Conservation (phyloP, 2,888 invertebrate species). For the Oligia strigilis region DNA sequence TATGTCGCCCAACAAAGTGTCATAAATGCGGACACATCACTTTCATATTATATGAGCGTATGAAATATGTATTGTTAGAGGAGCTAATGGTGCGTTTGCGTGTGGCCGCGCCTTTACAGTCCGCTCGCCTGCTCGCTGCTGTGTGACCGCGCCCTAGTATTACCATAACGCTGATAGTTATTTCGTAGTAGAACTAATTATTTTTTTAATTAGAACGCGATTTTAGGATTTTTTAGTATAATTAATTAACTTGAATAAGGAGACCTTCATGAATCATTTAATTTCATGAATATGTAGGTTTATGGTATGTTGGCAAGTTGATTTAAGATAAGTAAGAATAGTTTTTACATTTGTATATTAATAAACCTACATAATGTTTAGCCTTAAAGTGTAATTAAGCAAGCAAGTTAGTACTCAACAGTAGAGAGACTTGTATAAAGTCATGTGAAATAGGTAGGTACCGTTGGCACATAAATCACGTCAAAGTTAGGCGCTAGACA, state of each 20-base stretch:
- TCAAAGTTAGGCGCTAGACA: slow-evolving; percentile 63
- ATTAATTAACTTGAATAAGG: slow-evolving; percentile 54
- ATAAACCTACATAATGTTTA: slow-evolving; percentile 19
- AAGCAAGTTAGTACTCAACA: slow-evolving; percentile 15
- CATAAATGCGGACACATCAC: slow-evolving; percentile 85
- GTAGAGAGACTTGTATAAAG: slow-evolving; percentile 39
- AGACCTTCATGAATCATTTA: slow-evolving; percentile 29
- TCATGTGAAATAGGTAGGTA: slow-evolving; percentile 64
- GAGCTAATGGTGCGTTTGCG: slow-evolving; percentile 86
- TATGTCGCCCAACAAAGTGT: slow-evolving; percentile 79
- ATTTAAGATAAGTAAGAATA: slow-evolving; percentile 1
- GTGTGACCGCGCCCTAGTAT: slow-evolving; percentile 76
- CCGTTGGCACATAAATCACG: slow-evolving; percentile 67
- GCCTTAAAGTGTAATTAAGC: slow-evolving; percentile 22
- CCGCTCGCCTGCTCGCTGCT: slow-evolving; percentile 47
- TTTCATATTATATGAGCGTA: slow-evolving; percentile 85
- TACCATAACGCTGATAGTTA: slow-evolving; percentile 64
- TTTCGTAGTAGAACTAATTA: slow-evolving; percentile 48
- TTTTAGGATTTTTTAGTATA: slow-evolving; percentile 55
- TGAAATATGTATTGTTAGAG: slow-evolving; percentile 81
- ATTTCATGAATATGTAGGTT: slow-evolving; percentile 32
- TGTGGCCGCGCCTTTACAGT: slow-evolving; percentile 82
- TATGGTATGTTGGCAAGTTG: not conserved
- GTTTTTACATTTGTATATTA: not conserved
- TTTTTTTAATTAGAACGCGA: slow-evolving; percentile 60